Evolutionary conservation across 1,140 invertebrate genomes (phyloP), one percentile per base, ranked within the genome.

Genomic region (Kradibia gibbosae): DNA sequence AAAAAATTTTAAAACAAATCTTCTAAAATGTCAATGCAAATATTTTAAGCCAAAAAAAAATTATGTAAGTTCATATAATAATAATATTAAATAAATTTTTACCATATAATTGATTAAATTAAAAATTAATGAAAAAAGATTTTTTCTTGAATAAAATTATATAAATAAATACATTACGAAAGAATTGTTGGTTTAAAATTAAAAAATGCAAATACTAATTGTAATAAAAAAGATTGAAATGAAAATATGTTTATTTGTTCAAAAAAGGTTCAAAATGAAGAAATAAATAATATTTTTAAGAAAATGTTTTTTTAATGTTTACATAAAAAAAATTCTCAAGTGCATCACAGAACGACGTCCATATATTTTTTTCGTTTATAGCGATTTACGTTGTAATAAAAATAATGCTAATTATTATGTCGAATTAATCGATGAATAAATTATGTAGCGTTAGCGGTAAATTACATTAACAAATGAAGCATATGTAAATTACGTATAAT

Each of bases 271-370:
- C 74, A 65, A 62, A 74, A 75, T 67, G 42, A 53, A 65, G 20
- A 25, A 82, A 82, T 3, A 55, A 55, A 10, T 34, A 80, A 78
- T 74, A 50, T 53, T 79, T 71, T 48, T 78, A n/a, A n/a, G n/a
- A 81, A 71, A 78, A 71, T 78, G 25, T 82, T n/a, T 42, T n/a
- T 79, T 57, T 60, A 28, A 81, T 53, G 53, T 31, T 57, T 20
- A n/a, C 74, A 74, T n/a, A 72, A 80, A 80, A 79, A 83, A 67
- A 70, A 31, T 77, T 82, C 71, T 81, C 72, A 22, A 83, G 62
- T 78, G 62, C 67, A 81, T 82, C 62, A 86, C 87, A 88, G 88
- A 89, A 88, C 85, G 86, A 88, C 85, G 86, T 89, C 84, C 79
- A 85, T 86, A 87, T 84, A 85, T 86, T 85, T 86, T 86, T 85